Base-by-base conservation (phyloP, 2,113 vertebrate species). In the Phocoena sinus region DNA sequence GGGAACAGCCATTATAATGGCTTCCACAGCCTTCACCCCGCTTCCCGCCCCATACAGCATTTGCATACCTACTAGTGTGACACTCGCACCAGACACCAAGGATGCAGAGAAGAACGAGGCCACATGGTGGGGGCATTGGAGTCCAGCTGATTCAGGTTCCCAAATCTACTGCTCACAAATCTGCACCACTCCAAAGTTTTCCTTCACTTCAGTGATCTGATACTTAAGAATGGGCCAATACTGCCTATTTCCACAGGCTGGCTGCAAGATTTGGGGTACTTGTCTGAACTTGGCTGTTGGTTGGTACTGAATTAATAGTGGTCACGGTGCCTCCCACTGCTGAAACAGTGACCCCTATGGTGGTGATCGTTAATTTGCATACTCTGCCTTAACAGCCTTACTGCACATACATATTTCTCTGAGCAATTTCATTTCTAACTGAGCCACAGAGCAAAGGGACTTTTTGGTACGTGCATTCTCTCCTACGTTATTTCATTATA, bases 61-160 rank as follows among this genome's bases (percentile, higher is more conserved):
- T 36, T 17, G 31, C 20, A 33, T n/a, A 90, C 87, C 14, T n/a
- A 1, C 20, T 6, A 15, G 81, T 26, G 53, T 25, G 6, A 3
- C 15, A 3, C 47, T 36, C 8, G 15, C 38, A 17, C 36, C 58
- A 65, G 73, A 26, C 26, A 31, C 44, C 13, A 36, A 28, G 18
- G 62, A 6, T 8, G 20, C 5, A 20, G 44, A n/a, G 53, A 26
- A 62, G 21, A 65, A 5, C 0, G 9, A 83, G 65, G 50, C 14
- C 63, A 38, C 0, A 0, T 7, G 8, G 63, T n/a, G 2, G 38
- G 41, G 41, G n/a, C 38, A 14, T 74, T 87, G n/a, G 2, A 73
- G 1, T 89, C 93, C 91, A 65, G 50, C 44, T 0, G 0, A 2
- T 77, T 92, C 85, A 31, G 2, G 62, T 77, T 71, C 60, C 56